Base-by-base conservation (phyloP, 64 coral and sea anemone genomes). In the Pocillopora damicornis region DNA sequence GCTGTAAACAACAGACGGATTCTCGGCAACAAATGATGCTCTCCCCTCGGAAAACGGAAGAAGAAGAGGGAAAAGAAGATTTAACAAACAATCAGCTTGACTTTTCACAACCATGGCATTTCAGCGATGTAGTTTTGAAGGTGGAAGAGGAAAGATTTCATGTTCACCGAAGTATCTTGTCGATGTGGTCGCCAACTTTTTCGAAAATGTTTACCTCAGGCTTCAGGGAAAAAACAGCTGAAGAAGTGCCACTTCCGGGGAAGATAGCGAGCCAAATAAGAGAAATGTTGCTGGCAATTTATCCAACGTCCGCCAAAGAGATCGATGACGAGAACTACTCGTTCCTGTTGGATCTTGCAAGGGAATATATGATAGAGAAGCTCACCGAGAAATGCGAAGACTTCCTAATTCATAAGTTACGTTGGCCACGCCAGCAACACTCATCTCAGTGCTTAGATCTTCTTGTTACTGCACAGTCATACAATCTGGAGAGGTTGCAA, bases 31-130 rank as follows among this genome's bases (percentile, higher is more conserved):
- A 51, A 51, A 51, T 51, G 42, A 51, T 51, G 42, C 42, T 4
- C 2, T 51, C 42, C 42, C 0, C 2, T 67, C 22, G 30, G 30
- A 30, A 30, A 30, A 30, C 12, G 64, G 64, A 67, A 17, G 12
- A 67, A 67, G 64, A n/a, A 11, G n/a, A 18, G 69, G 18, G 6
- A 71, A 16, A 25, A 73, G 71, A 23, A 34, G 86, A 23, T 63
- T 25, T 57, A 37, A 36, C 15, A 18, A 59, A 89, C 18, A 4
- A 62, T 15, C 42, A 25, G 18, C 58, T 77, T 1, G 89, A 90
- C 51, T 90, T 90, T 73, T 90, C 89, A 0, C 42, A 83, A 69
- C 89, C 89, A 82, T 90, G 89, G 89, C 60, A 76, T 74, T 58
- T 90, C 13, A 90, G 89, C 14, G 89, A 90, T 83, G 67, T 81